Percentiles rank a stretch among this genome's conserved stretches.
Conservation (phyloP, 1,140 invertebrate species). For the Trichonephila clavipes region DNA sequence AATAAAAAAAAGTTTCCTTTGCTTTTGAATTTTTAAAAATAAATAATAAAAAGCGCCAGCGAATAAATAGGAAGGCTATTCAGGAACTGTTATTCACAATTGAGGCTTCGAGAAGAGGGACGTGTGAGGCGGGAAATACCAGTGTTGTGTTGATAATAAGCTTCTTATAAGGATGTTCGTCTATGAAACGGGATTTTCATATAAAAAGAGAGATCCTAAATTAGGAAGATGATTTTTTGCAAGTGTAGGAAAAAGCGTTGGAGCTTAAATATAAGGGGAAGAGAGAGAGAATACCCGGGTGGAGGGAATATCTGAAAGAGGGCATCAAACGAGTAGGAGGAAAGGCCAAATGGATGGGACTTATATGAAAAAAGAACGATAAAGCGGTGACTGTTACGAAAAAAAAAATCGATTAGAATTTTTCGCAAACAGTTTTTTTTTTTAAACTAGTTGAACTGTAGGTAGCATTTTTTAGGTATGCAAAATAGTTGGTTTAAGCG, state of each 20-base stretch:
- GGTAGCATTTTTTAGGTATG: not conserved
- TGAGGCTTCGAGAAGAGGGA: not conserved
- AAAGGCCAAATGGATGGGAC: slow-evolving; percentile 3
- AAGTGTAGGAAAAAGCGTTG: not conserved
- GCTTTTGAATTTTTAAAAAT: not conserved
- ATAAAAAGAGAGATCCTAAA: slow-evolving; percentile 33
- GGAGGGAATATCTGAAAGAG: not conserved
- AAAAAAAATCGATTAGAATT: slow-evolving; percentile 4
- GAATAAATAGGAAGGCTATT: slow-evolving; percentile 44
- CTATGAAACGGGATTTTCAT: slow-evolving; percentile 48
- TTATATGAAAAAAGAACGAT: slow-evolving; percentile 3
- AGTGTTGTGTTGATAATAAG: slow-evolving; percentile 54
- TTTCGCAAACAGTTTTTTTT: not conserved
- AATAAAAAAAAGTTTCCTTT: slow-evolving; percentile 31
- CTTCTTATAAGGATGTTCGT: slow-evolving; percentile 46
- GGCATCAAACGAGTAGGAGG: slow-evolving; percentile 24
- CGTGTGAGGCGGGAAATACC: not conserved
- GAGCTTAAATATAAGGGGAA: not conserved
- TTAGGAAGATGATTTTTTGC: slow-evolving; percentile 20
- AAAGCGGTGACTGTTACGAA: not conserved
- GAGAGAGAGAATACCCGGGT: not conserved
- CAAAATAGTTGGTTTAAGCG: too few species aligned
- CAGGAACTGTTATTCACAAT: not conserved
- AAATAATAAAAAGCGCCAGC: not conserved
- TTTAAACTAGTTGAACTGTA: not conserved